Conservation (phyloP, 2,113 vertebrate species). For the Chionomys nivalis region DNA sequence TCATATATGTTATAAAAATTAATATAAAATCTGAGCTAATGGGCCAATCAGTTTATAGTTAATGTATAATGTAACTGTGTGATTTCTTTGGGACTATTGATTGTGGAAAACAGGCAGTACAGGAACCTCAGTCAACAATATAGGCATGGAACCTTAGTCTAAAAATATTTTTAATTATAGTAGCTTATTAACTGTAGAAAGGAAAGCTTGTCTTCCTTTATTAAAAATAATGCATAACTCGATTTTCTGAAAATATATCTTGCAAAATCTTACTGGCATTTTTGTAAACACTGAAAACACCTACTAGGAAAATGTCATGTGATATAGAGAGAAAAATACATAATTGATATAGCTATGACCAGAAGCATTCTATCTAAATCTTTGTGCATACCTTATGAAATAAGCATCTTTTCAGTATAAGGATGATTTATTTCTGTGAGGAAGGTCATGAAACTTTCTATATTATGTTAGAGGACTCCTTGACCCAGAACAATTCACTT, state of each 20-base stretch:
- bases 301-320: not conserved
- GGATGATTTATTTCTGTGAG: not conserved
- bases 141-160: not conserved
- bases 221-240: not conserved
- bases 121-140: too few relatives aligned
- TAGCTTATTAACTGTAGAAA: not conserved
- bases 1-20: too few relatives aligned
- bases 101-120: too few relatives aligned
- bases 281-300: not conserved
- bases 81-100: too few relatives aligned
- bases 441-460: not conserved
- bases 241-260: not conserved
- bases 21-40: too few relatives aligned
- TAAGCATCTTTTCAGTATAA: conserved; percentile 4
- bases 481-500: conserved; percentile 55
- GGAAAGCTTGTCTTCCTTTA: not conserved
- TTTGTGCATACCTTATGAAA: not conserved
- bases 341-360: not conserved
- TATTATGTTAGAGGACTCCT: conserved; percentile 27
- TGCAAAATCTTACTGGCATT: not conserved
- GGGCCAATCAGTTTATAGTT: too few relatives aligned
- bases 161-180: not conserved
- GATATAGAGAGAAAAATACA: not conserved
- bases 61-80: too few relatives aligned
- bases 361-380: not conserved